Evolutionary conservation across 2,113 vertebrate species (phyloP).

Genomic region (Epinephelus cyanopodus): DNA sequence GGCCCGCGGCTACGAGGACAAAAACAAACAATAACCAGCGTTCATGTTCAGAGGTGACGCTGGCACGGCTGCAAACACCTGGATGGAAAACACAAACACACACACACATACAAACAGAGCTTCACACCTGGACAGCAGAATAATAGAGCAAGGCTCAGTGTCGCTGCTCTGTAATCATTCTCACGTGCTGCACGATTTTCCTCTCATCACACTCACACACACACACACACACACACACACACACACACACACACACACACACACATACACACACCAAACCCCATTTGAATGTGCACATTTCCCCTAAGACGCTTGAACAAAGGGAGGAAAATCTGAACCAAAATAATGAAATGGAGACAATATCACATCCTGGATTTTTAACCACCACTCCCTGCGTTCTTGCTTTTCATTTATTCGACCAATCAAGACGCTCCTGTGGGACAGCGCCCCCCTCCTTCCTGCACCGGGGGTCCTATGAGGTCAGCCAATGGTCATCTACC

Average conservation of each 20-base stretch:
- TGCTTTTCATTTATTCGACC: conserved; percentile 9
- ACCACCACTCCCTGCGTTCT: neutral
- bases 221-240: conserved; percentile 30
- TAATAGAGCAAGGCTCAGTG: conserved; percentile 51
- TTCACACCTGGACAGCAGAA: conserved; percentile 73
- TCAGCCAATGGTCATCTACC: conserved; percentile 9
- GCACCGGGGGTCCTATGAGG: neutral
- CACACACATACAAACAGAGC: conserved; percentile 47
- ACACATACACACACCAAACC: neutral
- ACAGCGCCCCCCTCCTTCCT: conserved; percentile 18
- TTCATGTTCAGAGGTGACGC: conserved; percentile 38
- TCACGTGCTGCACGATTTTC: conserved; percentile 31
- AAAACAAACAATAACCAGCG: conserved; percentile 56
- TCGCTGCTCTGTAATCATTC: conserved; percentile 71
- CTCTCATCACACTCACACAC: conserved; percentile 25
- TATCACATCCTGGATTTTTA: conserved; percentile 29
- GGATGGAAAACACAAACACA: conserved; percentile 61
- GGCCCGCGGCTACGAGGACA: conserved; percentile 27
- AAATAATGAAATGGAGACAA: conserved; percentile 55
- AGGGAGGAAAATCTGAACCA: conserved; percentile 63
- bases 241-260: conserved; percentile 12
- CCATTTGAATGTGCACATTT: neutral
- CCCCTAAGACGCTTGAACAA: conserved; percentile 45
- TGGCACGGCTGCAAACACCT: conserved; percentile 61
- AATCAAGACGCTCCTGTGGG: conserved; percentile 24